Evolutionary conservation across 2,888 invertebrate species (phyloP), one percentile per base, ranked within the genome.

Genomic region (Zygogramma bicolorata): DNA sequence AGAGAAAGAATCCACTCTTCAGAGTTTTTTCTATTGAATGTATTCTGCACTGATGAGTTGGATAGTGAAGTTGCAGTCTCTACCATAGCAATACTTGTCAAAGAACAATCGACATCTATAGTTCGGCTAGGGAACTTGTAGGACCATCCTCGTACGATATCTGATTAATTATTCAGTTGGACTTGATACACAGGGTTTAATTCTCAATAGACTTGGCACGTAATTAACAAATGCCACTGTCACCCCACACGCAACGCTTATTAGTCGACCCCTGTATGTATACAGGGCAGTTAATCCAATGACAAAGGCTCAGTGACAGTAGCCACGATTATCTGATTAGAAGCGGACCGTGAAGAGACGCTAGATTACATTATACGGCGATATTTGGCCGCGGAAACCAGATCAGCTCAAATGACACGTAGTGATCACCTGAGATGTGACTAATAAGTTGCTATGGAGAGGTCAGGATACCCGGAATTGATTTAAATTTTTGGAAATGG

Each of bases 251-350:
- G 49, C 10, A 31, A 3, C 31, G 49, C 13, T 49, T 49, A 53
- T 46, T 65, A 53, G 53, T 2, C n/a, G 27, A 22, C 25, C 53
- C 53, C 1, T 25, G 27, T 53, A 53, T 53, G 25, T 53, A 53
- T 53, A 53, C 22, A 22, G 53, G 25, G 53, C 65, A 22, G 34
- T 53, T 65, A 53, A 65, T 65, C 57, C 57, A 53, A 53, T 65
- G 22, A 65, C 15, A 65, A 18, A 20, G 65, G 22, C 53, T 65
- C 34, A 65, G 25, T 34, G 57, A 65, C 57, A 65, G 53, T 20
- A 20, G 8, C 53, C 15, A 65, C 22, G 25, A 53, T 57, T 65
- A 65, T 65, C 22, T 49, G 65, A 65, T 65, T 53, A 57, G 65
- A n/a, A 27, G 8, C 18, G 8, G 18, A 13, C 49, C 27, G 49